Conservation (phyloP, 2,888 invertebrate species). For the Drosophila longiperda region DNA sequence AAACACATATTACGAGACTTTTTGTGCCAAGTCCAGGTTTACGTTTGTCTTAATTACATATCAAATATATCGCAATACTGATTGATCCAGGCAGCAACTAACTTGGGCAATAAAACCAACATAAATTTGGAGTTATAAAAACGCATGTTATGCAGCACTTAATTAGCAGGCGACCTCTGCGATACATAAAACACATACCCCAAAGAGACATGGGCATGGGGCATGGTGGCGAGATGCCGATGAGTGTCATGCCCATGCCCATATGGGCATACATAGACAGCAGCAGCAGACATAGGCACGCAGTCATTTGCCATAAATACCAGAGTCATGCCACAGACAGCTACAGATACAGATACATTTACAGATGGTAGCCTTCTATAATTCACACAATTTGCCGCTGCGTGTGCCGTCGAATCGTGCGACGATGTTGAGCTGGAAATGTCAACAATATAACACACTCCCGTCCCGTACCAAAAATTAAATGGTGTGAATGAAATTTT, state of each 20-base stretch:
- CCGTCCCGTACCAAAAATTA: conserved; percentile 60
- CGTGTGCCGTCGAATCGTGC: conserved; percentile 60
- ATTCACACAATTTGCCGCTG: conserved; percentile 75
- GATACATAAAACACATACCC: background rate
- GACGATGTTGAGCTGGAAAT: conserved; percentile 58
- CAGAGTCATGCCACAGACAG: conserved; percentile 46
- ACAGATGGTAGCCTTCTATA: conserved; percentile 44
- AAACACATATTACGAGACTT: background rate
- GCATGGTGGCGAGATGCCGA: background rate
- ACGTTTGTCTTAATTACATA: conserved; percentile 78
- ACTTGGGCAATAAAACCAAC: conserved; percentile 69
- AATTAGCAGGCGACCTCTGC: conserved; percentile 70
- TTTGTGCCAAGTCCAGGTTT: conserved; percentile 26
- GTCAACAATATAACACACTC: conserved; percentile 68
- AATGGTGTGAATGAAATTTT: conserved; percentile 81
- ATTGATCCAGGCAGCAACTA: conserved; percentile 67
- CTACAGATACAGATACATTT: conserved; percentile 36
- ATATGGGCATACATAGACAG: conserved; percentile 26
- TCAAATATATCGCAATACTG: conserved; percentile 76
- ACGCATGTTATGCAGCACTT: conserved; percentile 79
- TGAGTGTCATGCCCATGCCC: conserved; percentile 66
- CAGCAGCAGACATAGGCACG: conserved; percentile 28
- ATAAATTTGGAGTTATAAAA: conserved; percentile 80
- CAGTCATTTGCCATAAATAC: conserved; percentile 51
- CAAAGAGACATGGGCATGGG: too few relatives aligned